Base-by-base conservation (phyloP, 2,888 invertebrate genomes). In the Himalopsyche japonica region DNA sequence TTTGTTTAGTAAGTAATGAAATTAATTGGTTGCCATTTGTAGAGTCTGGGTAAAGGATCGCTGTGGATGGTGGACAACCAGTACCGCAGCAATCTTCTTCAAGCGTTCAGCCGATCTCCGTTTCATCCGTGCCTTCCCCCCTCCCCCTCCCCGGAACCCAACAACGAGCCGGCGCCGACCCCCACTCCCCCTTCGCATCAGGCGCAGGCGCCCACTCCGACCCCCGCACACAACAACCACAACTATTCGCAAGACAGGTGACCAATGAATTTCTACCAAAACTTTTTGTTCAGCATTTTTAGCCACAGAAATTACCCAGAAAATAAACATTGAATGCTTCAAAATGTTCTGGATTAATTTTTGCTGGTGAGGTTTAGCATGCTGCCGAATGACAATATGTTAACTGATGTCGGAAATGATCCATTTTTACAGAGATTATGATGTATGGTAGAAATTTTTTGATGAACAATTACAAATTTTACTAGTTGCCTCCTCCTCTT, bases 41-140 rank as follows among this genome's bases (percentile, higher is more conserved):
- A 97, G 96, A 98, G 97, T 88, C 94, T 98, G 88, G 98, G 98
- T 70, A 98, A 98, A 91, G 98, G 98, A 76, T 98, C 98, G 0
- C 91, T 98, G 84, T 98, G 98, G 98, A 98, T 98, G 89, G 98
- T 98, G 4, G 98, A 98, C 90, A 97, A 97, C 8, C 96, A 96
- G 87, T 98, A 97, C 90, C 94, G 98, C 87, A 96, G 97, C 83
- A 98, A 98, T 89, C 93, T 97, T 86, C 93, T 97, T 87, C 97
- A 98, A 93, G 97, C 98, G 4, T 93, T 98, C 86, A 95, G 97
- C 83, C 95, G 98, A 86, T 97, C 97, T 47, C 98, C 98, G 0
- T 96, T 96, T 89, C 96, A 96, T 87, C 94, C 94, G 18, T 93
- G 93, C 88, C 92, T 93, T 37, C 92, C 93, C 2, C 90, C 93